Percentiles rank a stretch among this genome's conserved stretches.
Conservation (phyloP, 2,888 invertebrate genomes). For the Campoletis raptor region DNA sequence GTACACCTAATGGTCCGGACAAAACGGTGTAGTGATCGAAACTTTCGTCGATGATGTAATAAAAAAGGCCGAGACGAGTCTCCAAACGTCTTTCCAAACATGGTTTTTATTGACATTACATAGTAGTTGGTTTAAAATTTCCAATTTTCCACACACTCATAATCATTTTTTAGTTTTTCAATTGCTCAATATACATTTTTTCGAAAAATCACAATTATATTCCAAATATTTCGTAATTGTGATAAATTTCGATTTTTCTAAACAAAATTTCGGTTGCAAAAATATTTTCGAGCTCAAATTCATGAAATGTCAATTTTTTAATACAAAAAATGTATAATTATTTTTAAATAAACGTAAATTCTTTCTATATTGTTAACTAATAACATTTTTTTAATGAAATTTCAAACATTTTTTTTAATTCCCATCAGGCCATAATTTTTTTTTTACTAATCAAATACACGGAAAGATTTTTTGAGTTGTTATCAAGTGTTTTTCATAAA, state of each 20-base stretch:
- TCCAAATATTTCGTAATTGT: background rate
- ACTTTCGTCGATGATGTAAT: slow-evolving; percentile 42
- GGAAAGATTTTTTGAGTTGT: background rate
- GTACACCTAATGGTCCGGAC: background rate
- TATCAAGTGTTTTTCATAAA: background rate
- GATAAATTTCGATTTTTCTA: background rate
- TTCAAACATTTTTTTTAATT: background rate
- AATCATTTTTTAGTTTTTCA: background rate
- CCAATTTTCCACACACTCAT: background rate
- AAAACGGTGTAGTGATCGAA: slow-evolving; percentile 21
- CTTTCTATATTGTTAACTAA: background rate
- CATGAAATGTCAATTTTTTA: background rate
- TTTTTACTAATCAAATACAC: background rate
- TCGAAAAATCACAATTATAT: background rate
- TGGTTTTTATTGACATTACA: slow-evolving; percentile 22
- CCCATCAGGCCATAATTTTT: background rate
- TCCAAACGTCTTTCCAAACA: slow-evolving; percentile 27
- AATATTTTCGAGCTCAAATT: background rate
- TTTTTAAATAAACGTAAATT: background rate
- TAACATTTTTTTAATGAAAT: background rate
- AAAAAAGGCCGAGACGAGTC: slow-evolving; percentile 26
- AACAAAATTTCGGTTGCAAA: background rate
- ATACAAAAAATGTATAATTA: background rate
- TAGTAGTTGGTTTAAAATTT: background rate
- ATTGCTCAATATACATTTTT: background rate